These are phyloP conservation scores for Sebastolobus altivelis DNA, from an alignment of 2,797 vertebrate genomes.

Conservation along the genomic window DNA sequence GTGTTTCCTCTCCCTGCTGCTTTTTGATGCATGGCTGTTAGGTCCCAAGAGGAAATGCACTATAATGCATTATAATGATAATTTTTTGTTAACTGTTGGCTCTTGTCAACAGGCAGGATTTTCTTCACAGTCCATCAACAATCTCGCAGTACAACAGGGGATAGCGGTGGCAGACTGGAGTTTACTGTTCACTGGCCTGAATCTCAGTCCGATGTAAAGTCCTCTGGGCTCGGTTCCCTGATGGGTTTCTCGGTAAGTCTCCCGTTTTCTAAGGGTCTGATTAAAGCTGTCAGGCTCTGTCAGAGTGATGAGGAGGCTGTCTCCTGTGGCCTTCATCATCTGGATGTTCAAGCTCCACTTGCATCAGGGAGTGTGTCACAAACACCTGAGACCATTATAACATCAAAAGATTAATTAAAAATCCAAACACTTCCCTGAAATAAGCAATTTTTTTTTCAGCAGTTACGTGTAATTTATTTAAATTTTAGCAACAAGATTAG, in stretches of 20 bases:
- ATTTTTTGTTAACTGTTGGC: not conserved
- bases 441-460: not conserved
- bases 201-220: constrained; percentile 39
- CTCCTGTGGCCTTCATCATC: constrained; percentile 43
- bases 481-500: not conserved
- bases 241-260: constrained; percentile 11
- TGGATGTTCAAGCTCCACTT: constrained; percentile 44
- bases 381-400: too few species aligned
- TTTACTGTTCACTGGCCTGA: constrained; percentile 67
- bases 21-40: not conserved
- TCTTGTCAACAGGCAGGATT: not conserved
- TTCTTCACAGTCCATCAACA: constrained; percentile 29
- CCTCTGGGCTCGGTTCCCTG: constrained; percentile 33
- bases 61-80: not conserved
- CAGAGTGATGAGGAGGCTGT: constrained; percentile 40
- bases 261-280: constrained; percentile 29
- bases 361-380: not conserved
- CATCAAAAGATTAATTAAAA: too few species aligned
- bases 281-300: constrained; percentile 37
- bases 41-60: not conserved
- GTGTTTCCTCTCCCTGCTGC: not conserved
- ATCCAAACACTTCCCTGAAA: not conserved
- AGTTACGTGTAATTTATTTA: not conserved
- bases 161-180: constrained; percentile 37
- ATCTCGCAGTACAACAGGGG: constrained; percentile 17